Percentiles rank a stretch among this genome's conserved stretches.
phyloP scores from a whole-genome alignment of 2,888 invertebrate genomes.

The Hoplodrina ambigua region DNA sequence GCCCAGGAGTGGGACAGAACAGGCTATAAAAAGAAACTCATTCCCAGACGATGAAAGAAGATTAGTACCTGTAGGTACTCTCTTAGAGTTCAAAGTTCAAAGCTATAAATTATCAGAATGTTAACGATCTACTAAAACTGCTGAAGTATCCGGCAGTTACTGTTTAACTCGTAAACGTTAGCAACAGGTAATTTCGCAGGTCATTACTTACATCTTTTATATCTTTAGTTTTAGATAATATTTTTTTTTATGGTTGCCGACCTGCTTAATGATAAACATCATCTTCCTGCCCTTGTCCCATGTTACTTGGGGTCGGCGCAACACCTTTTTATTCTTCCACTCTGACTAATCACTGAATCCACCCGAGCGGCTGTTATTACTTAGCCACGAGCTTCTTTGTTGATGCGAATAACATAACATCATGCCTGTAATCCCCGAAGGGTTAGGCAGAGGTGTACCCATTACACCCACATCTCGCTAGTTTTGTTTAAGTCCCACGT shows the following conservation, averaged over 20 bases:
- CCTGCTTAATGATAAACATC: background rate
- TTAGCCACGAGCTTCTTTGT: too few relatives aligned
- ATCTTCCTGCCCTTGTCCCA: too few relatives aligned
- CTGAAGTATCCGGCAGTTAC: slow-evolving; percentile 39
- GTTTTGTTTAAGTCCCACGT: too few relatives aligned
- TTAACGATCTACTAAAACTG: slow-evolving; percentile 48
- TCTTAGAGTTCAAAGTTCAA: slow-evolving; percentile 29
- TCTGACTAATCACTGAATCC: too few relatives aligned
- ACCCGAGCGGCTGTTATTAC: too few relatives aligned
- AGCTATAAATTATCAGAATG: slow-evolving; percentile 28
- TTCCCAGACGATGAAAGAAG: background rate
- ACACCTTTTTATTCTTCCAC: too few relatives aligned
- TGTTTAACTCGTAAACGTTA: slow-evolving; percentile 47
- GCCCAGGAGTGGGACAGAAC: too few relatives aligned
- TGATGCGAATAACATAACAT: too few relatives aligned
- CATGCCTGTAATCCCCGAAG: too few relatives aligned
- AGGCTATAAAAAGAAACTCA: background rate
- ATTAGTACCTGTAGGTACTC: background rate
- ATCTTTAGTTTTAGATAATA: slow-evolving; percentile 17
- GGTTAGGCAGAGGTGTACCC: too few relatives aligned
- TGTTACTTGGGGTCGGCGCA: too few relatives aligned
- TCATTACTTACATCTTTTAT: slow-evolving; percentile 28
- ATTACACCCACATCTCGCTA: too few relatives aligned
- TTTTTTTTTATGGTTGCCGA: slow-evolving; percentile 2
- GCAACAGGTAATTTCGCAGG: slow-evolving; percentile 49